Evolutionary conservation across 2,888 invertebrate genomes (phyloP).

Genomic region (Dione vanillae): DNA sequence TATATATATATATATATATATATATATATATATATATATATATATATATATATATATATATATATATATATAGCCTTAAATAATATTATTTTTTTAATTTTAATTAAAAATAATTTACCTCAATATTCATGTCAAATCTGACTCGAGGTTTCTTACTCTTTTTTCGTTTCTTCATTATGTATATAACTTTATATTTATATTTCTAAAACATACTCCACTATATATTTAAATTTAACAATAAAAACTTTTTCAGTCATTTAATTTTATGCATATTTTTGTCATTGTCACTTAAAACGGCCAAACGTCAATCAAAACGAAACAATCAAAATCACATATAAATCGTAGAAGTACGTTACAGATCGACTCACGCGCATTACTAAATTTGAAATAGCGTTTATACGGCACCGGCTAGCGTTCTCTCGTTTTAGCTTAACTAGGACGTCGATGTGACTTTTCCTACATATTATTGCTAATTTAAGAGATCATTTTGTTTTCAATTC

Average conservation of each 20-base stretch:
- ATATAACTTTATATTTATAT: too few species aligned
- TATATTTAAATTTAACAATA: too few species aligned
- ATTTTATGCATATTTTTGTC: not conserved
- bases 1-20: too few species aligned
- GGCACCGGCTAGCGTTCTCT: conserved; percentile 13
- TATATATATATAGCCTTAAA: too few species aligned
- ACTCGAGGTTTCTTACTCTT: conserved; percentile 67
- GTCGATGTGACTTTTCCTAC: not conserved
- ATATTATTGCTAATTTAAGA: not conserved
- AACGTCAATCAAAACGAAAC: not conserved
- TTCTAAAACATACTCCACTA: too few species aligned
- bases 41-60: too few species aligned
- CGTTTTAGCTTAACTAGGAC: not conserved
- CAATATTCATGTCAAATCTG: conserved; percentile 66
- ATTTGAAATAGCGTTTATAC: conserved; percentile 39
- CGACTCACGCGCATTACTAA: conserved; percentile 43
- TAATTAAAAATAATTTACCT: conserved; percentile 60
- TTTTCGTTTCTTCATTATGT: conserved; percentile 67
- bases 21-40: too few species aligned
- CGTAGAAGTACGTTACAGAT: conserved; percentile 21
- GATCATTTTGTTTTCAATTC: not conserved
- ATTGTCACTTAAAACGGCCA: not conserved
- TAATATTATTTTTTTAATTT: too few species aligned
- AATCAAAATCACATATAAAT: not conserved
- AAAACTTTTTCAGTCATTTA: too few species aligned